A percentile compares a stretch with the other conserved stretches of the same genome.
Conservation (phyloP, 2,888 invertebrate genomes). For the Chironomus tentans region DNA sequence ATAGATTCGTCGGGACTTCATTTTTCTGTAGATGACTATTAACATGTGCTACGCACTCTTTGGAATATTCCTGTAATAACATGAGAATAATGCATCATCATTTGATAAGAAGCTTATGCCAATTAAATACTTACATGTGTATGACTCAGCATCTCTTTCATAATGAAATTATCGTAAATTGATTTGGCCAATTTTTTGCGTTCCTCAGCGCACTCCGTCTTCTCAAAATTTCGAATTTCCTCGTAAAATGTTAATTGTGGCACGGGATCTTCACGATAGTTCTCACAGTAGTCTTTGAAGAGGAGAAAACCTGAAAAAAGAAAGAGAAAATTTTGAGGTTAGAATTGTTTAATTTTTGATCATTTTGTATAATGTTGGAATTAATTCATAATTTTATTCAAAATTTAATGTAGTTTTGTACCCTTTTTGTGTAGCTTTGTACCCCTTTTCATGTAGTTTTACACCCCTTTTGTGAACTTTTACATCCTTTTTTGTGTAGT, state of each 20-base stretch:
- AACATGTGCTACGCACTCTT: slow-evolving; percentile 94
- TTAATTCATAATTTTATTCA: too few relatives aligned
- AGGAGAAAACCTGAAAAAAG: slow-evolving; percentile 86
- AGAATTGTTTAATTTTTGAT: neutral
- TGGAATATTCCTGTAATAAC: slow-evolving; percentile 86
- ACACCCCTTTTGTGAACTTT: too few relatives aligned
- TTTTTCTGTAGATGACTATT: slow-evolving; percentile 96
- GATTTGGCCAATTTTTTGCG: slow-evolving; percentile 89
- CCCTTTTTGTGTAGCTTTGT: too few relatives aligned
- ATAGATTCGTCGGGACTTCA: slow-evolving; percentile 93
- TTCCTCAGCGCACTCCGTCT: slow-evolving; percentile 95
- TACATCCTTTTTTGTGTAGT: too few relatives aligned
- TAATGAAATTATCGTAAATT: slow-evolving; percentile 99
- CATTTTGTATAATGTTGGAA: too few relatives aligned
- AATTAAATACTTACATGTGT: slow-evolving; percentile 77
- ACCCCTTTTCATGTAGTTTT: too few relatives aligned
- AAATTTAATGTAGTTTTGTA: too few relatives aligned
- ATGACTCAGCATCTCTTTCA: slow-evolving; percentile 98
- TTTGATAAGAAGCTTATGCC: slow-evolving; percentile 21
- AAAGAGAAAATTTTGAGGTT: neutral
- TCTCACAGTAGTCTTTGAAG: slow-evolving; percentile 99
- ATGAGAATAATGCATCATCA: too few relatives aligned
- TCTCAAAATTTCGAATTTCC: slow-evolving; percentile 99
- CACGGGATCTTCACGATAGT: slow-evolving; percentile 88
- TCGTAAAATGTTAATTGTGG: slow-evolving; percentile 99